A percentile compares a stretch with the other conserved stretches of the same genome.
Conservation (phyloP, 1,140 invertebrate genomes). For the Druon quercuslanigerum region DNA sequence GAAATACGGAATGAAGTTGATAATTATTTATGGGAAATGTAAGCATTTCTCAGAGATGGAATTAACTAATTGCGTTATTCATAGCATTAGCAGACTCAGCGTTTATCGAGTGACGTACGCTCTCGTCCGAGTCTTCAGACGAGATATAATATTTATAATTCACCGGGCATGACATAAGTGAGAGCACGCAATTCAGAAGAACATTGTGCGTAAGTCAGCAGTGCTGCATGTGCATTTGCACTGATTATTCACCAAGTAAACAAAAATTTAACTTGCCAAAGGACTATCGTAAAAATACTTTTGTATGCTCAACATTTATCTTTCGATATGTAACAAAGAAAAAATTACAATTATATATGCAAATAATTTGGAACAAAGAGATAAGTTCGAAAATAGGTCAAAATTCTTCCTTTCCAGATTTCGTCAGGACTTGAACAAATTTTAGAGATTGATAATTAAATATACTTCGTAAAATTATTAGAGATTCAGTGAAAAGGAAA, state of each 20-base stretch:
- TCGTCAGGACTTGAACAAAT: too few relatives aligned
- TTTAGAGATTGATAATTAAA: too few relatives aligned
- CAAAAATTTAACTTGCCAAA: too few relatives aligned
- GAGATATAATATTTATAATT: slow-evolving; percentile 45
- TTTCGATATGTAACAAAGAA: too few relatives aligned
- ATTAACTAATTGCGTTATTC: slow-evolving; percentile 50
- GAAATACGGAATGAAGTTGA: too few relatives aligned
- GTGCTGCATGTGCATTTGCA: slow-evolving; percentile 9
- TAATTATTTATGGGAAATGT: not conserved
- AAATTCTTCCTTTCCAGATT: too few relatives aligned
- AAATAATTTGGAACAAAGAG: too few relatives aligned
- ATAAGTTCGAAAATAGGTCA: too few relatives aligned
- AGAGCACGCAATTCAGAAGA: slow-evolving; percentile 36
- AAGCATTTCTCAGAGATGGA: not conserved
- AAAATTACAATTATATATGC: too few relatives aligned
- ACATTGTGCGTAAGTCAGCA: not conserved
- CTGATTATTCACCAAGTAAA: not conserved
- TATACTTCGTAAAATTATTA: not conserved
- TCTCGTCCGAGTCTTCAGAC: not conserved
- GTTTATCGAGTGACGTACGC: slow-evolving; percentile 27
- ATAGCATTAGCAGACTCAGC: slow-evolving; percentile 28
- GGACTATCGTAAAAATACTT: too few relatives aligned
- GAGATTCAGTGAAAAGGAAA: not conserved
- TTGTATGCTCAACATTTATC: too few relatives aligned
- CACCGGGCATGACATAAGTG: slow-evolving; percentile 36